These are phyloP conservation scores for Xenopus borealis DNA, from an alignment of 2,113 vertebrate species.

Conservation along the genomic window DNA sequence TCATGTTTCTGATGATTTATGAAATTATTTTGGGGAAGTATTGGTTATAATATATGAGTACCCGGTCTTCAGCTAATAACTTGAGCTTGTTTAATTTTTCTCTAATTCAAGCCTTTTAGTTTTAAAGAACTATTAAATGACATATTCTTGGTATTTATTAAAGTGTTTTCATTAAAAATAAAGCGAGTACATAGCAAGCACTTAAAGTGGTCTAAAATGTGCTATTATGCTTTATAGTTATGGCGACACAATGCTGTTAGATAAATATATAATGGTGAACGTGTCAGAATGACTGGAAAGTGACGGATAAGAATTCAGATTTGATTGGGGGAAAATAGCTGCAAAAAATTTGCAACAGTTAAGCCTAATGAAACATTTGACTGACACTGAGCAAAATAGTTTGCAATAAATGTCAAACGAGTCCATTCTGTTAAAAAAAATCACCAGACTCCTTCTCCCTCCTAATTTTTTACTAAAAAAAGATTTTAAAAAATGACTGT, in stretches of 20 bases:
- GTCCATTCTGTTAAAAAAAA: too few species aligned
- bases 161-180: neutral
- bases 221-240: neutral
- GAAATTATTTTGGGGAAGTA: too few species aligned
- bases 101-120: neutral
- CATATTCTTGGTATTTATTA: conserved; percentile 6
- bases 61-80: too few species aligned
- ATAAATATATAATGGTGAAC: conserved; percentile 8
- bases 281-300: conserved; percentile 11
- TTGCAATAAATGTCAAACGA: too few species aligned
- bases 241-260: conserved; percentile 1
- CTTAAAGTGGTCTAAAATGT: neutral
- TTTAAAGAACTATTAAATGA: conserved; percentile 13
- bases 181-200: neutral
- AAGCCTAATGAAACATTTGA: conserved; percentile 10
- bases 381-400: too few species aligned
- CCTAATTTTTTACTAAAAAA: too few species aligned
- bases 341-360: conserved; percentile 5
- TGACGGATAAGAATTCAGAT: conserved; percentile 17
- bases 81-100: too few species aligned
- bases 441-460: too few species aligned
- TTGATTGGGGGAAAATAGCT: conserved; percentile 28
- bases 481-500: neutral
- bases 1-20: too few species aligned
- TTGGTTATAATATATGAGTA: too few species aligned